Evolutionary conservation across 2,888 invertebrate species (phyloP).

Genomic region (Epistrophe eligans): DNA sequence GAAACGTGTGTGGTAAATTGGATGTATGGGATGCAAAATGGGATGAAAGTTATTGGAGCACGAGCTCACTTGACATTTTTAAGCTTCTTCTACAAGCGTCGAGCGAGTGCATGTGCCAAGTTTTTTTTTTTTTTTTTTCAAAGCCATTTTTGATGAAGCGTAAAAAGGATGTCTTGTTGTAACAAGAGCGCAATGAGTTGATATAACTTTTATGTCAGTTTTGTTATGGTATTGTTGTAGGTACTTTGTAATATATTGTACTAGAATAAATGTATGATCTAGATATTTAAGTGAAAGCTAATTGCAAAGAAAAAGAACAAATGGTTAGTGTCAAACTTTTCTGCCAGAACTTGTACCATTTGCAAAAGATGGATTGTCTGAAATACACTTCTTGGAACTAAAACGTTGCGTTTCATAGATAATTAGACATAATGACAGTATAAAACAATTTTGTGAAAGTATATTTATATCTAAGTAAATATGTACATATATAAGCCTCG

Average conservation of each 20-base stretch:
- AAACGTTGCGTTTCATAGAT: too few species aligned
- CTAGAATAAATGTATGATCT: background rate
- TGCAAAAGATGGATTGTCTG: too few species aligned
- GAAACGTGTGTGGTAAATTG: constrained; percentile 46
- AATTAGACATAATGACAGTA: too few species aligned
- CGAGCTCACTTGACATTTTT: constrained; percentile 39
- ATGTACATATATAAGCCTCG: too few species aligned
- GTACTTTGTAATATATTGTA: background rate
- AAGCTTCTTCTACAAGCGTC: constrained; percentile 6
- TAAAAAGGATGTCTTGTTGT: constrained; percentile 14
- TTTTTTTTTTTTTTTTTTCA: background rate
- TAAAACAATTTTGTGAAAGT: too few species aligned
- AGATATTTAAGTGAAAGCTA: background rate
- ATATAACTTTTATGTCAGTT: constrained; percentile 22
- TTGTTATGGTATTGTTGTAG: background rate
- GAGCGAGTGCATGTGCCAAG: background rate
- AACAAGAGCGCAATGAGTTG: background rate
- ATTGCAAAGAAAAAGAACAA: background rate
- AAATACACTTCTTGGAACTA: too few species aligned
- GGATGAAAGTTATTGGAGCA: constrained; percentile 25
- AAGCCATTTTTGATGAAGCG: constrained; percentile 14
- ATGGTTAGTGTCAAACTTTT: background rate
- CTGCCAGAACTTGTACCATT: too few species aligned
- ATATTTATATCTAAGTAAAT: too few species aligned
- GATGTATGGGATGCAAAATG: constrained; percentile 23